Conservation (phyloP, 2,797 vertebrate genomes). For the Trematomus bernacchii region DNA sequence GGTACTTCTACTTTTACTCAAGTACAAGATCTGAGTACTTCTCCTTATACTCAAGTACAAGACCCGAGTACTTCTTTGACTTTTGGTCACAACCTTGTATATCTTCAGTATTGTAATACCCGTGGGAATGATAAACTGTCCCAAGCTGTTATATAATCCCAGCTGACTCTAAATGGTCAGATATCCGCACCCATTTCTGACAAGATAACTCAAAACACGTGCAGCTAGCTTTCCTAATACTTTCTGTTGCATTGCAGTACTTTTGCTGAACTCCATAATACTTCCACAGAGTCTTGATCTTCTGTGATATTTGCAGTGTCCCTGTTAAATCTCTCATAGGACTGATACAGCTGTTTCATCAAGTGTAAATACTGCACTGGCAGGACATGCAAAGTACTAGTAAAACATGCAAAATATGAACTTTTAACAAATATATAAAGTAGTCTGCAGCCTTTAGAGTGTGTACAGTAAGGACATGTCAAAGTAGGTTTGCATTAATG, state of each 20-base stretch:
- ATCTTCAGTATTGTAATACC: too few species aligned
- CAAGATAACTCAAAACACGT: not conserved
- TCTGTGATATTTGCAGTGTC: conserved; percentile 17
- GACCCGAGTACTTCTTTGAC: too few species aligned
- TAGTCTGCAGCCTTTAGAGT: fast-evolving
- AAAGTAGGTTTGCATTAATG: fast-evolving
- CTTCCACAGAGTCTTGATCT: not conserved
- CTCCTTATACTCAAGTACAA: too few species aligned
- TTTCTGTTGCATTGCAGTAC: not conserved
- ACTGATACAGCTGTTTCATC: not conserved
- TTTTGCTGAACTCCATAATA: not conserved
- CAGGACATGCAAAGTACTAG: not conserved
- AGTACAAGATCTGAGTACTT: too few species aligned
- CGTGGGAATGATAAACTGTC: too few species aligned
- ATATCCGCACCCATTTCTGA: not conserved
- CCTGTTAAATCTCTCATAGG: conserved; percentile 19
- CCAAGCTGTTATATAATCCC: too few species aligned
- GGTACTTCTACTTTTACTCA: too few species aligned
- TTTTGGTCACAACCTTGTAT: too few species aligned
- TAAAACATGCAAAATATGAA: not conserved
- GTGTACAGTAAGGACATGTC: not conserved
- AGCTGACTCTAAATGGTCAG: too few species aligned
- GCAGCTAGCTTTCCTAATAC: not conserved
- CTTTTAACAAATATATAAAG: not conserved
- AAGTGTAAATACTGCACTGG: too few species aligned